Evolutionary conservation across 2,797 vertebrate species (phyloP), one percentile per base, ranked within the genome.

Genomic region (Squalus acanthias): DNA sequence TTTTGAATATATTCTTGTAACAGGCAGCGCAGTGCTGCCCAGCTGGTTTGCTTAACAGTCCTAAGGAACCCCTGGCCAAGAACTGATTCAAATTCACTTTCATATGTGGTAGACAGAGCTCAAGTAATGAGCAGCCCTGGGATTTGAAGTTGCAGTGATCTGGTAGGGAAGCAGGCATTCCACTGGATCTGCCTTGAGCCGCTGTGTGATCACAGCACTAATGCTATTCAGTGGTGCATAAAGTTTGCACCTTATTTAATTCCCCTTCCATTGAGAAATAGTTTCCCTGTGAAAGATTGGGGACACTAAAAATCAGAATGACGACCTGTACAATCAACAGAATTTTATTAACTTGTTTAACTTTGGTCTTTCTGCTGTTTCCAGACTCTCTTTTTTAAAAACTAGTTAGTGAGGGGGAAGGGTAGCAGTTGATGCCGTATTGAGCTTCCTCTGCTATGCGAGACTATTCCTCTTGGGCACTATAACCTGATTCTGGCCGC

Each of bases 1-100:
- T 63, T 91, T 91, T 65, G 60, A 91, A 91, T 93, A 46, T 69
- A 93, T 67, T 9, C 20, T 93, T 69, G 20, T 22, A 69, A 46
- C 8, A 69, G n/a, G 20, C 39, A 50, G 39, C 50, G 82, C 46
- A 24, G 0, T 93, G 1, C 7, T 9, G 39, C 63, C n/a, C 91
- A 93, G 91, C 63, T 93, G 65, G 91, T 69, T 20, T 69, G 91
- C 65, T 24, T 22, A 93, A 67, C 91, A 93, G n/a, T 67, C 63
- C n/a, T 9, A 46, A 93, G n/a, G n/a, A 46, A n/a, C 65, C 63
- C 60, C 0, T 69, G 63, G 91, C 91, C 65, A 67, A 93, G n/a
- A 46, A 93, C 15, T 93, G n/a, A 69, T 93, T 93, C 63, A 67
- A 33, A 63, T 91, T 33, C 57, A 63, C 57, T n/a, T 63, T 91